Base-by-base conservation (phyloP, 2,888 invertebrate genomes). In the Stegana nigrithorax region DNA sequence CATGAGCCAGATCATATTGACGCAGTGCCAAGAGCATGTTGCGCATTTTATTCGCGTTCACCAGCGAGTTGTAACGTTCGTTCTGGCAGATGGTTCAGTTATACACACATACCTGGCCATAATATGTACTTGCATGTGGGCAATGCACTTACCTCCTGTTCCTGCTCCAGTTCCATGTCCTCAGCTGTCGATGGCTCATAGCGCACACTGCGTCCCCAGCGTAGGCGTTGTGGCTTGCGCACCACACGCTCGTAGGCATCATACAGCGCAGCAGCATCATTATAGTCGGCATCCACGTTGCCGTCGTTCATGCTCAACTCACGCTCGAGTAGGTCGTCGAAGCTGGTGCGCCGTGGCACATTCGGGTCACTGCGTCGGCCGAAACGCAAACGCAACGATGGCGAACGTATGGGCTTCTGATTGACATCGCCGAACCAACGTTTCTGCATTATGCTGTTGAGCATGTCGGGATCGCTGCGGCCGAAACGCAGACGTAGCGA, bases 401-500 rank as follows among this genome's bases (percentile, higher is more conserved):
- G 93, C 21, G 92, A 91, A 70, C 93, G 88, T 68, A 90, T 91
- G 29, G 91, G 89, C 81, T 90, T 90, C 75, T 90, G 88, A 62
- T 89, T 88, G 63, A 93, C 89, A 77, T 92, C 89, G 72, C 86
- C 87, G 42, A 84, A 83, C 84, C 85, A 84, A 69, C 85, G 84
- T 65, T 85, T 85, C 47, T 82, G 78, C 36, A 78, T 70, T 39
- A 75, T 75, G 6, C 74, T 70, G 45, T 76, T 67, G 23, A 78
- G 53, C 69, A 81, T 73, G 65, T 89, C 89, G 12, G 91, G 90
- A 84, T 92, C 92, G 27, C 91, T 91, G 67, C 93, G 89, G 42
- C 93, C 93, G 79, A 93, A 93, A 67, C 93, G 89, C 63, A 93
- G 88, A 19, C 93, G 88, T 42, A 93, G 86, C 1, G 92, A 92